A percentile compares a stretch with the other conserved stretches of the same genome.
Evolutionary conservation across 2,113 vertebrate species (phyloP).

Genomic region (Hippopotamus amphibius): DNA sequence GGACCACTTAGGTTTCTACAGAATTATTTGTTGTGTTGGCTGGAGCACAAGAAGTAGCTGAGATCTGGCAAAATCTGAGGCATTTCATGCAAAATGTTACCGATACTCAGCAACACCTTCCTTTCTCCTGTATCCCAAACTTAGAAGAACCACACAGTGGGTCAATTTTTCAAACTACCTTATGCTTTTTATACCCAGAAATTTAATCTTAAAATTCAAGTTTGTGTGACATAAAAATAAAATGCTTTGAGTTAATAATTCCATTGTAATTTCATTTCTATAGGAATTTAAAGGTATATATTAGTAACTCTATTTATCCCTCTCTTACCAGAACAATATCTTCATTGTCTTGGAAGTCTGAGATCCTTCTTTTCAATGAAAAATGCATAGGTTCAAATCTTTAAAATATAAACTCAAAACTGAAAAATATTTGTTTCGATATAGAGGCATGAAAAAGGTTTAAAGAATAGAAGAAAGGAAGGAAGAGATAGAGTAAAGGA

Average conservation of each 20-base stretch:
- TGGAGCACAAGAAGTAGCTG: neutral
- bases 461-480: neutral
- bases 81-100: neutral
- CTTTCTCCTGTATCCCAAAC: neutral
- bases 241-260: neutral
- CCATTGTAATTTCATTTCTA: neutral
- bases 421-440: neutral
- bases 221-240: neutral
- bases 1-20: neutral
- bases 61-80: neutral
- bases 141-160: neutral
- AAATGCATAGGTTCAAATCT: neutral
- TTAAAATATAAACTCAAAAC: neutral
- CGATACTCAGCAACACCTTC: neutral
- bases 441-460: neutral
- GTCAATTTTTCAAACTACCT: neutral
- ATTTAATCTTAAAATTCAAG: neutral
- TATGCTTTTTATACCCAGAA: neutral
- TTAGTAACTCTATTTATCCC: neutral
- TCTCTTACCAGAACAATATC: neutral
- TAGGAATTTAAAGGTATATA: neutral
- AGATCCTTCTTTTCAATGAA: neutral
- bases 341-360: neutral
- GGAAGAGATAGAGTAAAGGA: fast-evolving
- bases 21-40: neutral